These are phyloP conservation scores for Agrotis segetum DNA, from an alignment of 2,888 invertebrate genomes.

Conservation along the genomic window DNA sequence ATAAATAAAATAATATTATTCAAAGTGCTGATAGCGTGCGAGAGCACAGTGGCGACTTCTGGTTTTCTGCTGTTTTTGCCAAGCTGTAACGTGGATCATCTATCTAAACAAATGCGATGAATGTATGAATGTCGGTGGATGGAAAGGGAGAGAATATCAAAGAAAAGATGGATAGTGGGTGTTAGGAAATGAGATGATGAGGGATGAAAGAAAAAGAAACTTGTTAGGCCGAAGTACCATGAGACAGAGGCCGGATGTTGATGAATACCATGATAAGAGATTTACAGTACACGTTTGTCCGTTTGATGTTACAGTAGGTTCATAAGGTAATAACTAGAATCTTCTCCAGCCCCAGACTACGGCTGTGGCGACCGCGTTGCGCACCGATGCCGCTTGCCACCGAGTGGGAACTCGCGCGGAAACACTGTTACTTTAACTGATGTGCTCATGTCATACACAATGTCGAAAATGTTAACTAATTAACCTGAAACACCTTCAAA, in stretches of 20 bases:
- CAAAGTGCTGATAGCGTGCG: too few species aligned
- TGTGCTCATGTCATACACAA: slow-evolving; percentile 40
- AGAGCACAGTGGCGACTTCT: too few species aligned
- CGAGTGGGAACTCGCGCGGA: slow-evolving; percentile 63
- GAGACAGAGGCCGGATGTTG: too few species aligned
- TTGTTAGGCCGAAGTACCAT: neutral
- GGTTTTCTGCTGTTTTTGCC: too few species aligned
- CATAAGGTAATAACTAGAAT: slow-evolving; percentile 32
- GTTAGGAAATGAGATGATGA: neutral
- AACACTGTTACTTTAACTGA: slow-evolving; percentile 67
- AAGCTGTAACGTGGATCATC: too few species aligned
- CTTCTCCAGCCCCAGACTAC: slow-evolving; percentile 31
- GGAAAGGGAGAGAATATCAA: neutral
- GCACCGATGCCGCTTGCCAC: slow-evolving; percentile 48
- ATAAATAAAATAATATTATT: too few species aligned
- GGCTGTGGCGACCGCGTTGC: slow-evolving; percentile 61
- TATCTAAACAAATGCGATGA: too few species aligned
- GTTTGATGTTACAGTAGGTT: slow-evolving; percentile 19
- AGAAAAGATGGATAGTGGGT: neutral
- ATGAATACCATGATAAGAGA: neutral
- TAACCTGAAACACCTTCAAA: neutral
- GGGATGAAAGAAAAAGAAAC: neutral
- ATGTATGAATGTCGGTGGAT: neutral
- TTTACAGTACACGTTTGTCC: neutral
- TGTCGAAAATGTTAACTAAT: slow-evolving; percentile 15